These are phyloP conservation scores for Dipodomys merriami DNA, from an alignment of 2,113 vertebrate species.

Conservation along the genomic window DNA sequence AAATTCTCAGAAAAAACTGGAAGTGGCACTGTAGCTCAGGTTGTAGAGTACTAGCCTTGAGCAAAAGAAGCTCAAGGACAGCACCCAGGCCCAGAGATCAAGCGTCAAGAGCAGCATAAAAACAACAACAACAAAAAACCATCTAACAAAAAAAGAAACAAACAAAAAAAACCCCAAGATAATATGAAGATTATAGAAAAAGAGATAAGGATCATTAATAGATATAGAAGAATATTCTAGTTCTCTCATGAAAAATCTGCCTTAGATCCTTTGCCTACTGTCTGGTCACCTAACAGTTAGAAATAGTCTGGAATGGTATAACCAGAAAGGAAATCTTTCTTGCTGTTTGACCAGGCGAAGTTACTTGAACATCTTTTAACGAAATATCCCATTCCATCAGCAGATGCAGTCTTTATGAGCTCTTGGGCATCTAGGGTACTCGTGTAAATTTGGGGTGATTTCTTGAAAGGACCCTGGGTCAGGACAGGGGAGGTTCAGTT, in stretches of 20 bases:
- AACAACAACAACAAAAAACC: too few species aligned
- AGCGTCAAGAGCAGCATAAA: too few species aligned
- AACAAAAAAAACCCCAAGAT: not conserved
- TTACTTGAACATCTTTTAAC: slow-evolving; percentile 37
- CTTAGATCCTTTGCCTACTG: not conserved
- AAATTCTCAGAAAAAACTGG: too few species aligned
- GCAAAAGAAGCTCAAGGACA: too few species aligned
- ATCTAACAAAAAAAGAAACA: too few species aligned
- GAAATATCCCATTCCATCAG: not conserved
- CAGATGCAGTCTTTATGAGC: not conserved
- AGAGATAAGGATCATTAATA: not conserved
- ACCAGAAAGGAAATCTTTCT: slow-evolving; percentile 5
- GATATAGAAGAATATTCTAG: slow-evolving; percentile 17
- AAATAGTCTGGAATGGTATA: slow-evolving; percentile 47
- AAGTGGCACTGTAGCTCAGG: too few species aligned
- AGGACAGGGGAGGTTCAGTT: not conserved
- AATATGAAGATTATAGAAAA: not conserved
- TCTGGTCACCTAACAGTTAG: slow-evolving; percentile 25
- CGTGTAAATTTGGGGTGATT: not conserved
- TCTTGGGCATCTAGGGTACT: not conserved
- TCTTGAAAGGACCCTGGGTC: not conserved
- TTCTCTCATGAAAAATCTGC: not conserved
- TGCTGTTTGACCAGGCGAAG: not conserved
- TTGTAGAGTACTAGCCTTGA: too few species aligned
- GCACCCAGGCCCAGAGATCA: too few species aligned